These are phyloP conservation scores for Aldabrachelys gigantea DNA, from an alignment of 2,113 vertebrate species.

Conservation along the genomic window DNA sequence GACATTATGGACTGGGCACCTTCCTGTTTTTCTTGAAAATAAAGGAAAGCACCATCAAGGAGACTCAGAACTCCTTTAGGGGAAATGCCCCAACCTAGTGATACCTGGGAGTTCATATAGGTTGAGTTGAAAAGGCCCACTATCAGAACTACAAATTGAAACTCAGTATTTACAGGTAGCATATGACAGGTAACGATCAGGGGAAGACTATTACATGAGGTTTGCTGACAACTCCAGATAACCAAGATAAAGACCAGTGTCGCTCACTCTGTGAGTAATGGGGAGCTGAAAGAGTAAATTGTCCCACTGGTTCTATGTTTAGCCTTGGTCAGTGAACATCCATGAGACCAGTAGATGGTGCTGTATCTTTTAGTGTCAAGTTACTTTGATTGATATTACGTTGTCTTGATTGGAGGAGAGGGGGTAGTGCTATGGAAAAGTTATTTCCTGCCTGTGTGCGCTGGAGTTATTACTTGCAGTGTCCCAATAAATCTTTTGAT, in stretches of 20 bases:
- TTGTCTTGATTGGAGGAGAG: neutral
- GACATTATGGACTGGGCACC: too few species aligned
- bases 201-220: neutral
- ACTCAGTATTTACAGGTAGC: neutral
- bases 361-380: neutral
- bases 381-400: neutral
- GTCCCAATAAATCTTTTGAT: neutral
- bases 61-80: too few species aligned
- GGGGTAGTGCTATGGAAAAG: neutral
- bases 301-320: neutral
- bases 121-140: too few species aligned
- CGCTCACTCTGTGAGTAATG: too few species aligned
- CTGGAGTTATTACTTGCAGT: neutral
- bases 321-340: neutral
- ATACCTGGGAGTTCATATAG: too few species aligned
- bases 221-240: neutral
- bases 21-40: too few species aligned
- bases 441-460: neutral
- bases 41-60: too few species aligned
- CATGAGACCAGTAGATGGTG: neutral
- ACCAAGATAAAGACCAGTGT: too few species aligned
- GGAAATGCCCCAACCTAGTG: too few species aligned
- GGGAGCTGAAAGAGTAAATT: neutral
- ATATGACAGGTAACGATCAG: neutral
- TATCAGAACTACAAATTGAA: too few species aligned